Percentiles rank a stretch among this genome's conserved stretches.
These are phyloP conservation scores for Cerastoderma edule DNA, from an alignment of 2,888 invertebrate genomes.

Conservation along the genomic window DNA sequence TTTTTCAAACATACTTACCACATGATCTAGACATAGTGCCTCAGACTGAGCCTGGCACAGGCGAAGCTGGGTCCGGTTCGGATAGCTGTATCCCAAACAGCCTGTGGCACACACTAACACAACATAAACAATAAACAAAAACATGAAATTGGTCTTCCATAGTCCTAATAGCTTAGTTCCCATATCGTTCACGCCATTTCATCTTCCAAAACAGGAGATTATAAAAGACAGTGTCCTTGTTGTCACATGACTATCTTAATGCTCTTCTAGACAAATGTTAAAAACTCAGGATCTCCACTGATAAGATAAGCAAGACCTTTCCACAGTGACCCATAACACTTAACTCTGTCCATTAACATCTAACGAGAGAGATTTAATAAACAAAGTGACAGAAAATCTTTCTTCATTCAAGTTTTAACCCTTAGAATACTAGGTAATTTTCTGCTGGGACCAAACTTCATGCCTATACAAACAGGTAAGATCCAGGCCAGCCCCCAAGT, in stretches of 20 bases:
- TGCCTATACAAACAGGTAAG: no score
- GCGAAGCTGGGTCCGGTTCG: slow-evolving; percentile 43
- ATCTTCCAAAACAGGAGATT: slow-evolving; percentile 27
- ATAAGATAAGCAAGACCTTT: no score
- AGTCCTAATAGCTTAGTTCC: slow-evolving; percentile 31
- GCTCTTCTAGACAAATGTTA: slow-evolving; percentile 7
- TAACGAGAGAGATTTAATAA: no score
- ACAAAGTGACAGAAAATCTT: no score
- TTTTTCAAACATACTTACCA: slow-evolving; percentile 48
- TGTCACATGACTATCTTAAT: slow-evolving; percentile 18
- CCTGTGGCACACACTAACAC: slow-evolving; percentile 15
- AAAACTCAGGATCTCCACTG: slow-evolving; percentile 5
- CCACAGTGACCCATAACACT: no score
- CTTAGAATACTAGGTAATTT: no score
- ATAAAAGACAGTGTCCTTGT: neutral
- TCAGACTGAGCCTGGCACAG: slow-evolving; percentile 66
- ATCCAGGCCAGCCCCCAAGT: no score
- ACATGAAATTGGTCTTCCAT: slow-evolving; percentile 30
- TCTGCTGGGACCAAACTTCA: no score
- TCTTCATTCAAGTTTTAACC: no score
- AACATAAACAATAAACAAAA: slow-evolving; percentile 32
- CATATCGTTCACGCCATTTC: slow-evolving; percentile 55
- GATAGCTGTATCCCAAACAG: slow-evolving; percentile 16
- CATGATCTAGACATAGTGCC: slow-evolving; percentile 62
- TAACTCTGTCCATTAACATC: no score